These are phyloP conservation scores for Umimayanthus kanabou DNA, from an alignment of 92 coral and sea anemone species.

Conservation along the genomic window DNA sequence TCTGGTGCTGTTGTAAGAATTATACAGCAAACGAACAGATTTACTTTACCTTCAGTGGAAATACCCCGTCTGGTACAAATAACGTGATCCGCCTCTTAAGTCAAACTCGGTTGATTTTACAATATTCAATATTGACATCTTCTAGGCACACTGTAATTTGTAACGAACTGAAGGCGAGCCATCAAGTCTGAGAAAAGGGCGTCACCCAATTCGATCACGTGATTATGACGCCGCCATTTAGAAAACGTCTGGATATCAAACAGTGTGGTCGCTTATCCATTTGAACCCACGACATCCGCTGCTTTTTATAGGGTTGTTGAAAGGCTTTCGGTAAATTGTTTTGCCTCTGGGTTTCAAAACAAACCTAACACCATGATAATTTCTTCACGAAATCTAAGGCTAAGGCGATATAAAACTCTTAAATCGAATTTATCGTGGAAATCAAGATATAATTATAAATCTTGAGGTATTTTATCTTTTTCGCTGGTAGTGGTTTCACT, in stretches of 20 bases:
- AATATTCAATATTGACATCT: constrained; percentile 1
- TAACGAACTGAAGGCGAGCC: constrained; percentile 31
- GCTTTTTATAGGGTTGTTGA: neutral
- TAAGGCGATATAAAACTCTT: neutral
- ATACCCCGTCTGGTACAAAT: neutral
- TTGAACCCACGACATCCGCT: neutral
- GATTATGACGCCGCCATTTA: constrained; percentile 12
- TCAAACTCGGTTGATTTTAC: constrained; percentile 25
- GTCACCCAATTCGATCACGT: constrained; percentile 31
- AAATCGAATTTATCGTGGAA: neutral
- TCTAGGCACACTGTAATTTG: neutral
- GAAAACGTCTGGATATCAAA: neutral
- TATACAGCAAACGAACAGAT: neutral
- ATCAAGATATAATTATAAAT: neutral
- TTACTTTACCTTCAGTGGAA: constrained; percentile 6
- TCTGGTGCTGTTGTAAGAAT: neutral
- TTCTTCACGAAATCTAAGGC: neutral
- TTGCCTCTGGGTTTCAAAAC: neutral
- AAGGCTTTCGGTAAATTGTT: neutral
- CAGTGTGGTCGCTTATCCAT: neutral
- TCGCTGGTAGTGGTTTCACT: neutral
- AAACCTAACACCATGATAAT: neutral
- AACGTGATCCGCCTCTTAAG: neutral
- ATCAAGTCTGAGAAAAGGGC: constrained; percentile 32
- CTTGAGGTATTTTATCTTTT: neutral